phyloP scores from a whole-genome alignment of 2,888 invertebrate genomes.

The Tetragonisca angustula region DNA sequence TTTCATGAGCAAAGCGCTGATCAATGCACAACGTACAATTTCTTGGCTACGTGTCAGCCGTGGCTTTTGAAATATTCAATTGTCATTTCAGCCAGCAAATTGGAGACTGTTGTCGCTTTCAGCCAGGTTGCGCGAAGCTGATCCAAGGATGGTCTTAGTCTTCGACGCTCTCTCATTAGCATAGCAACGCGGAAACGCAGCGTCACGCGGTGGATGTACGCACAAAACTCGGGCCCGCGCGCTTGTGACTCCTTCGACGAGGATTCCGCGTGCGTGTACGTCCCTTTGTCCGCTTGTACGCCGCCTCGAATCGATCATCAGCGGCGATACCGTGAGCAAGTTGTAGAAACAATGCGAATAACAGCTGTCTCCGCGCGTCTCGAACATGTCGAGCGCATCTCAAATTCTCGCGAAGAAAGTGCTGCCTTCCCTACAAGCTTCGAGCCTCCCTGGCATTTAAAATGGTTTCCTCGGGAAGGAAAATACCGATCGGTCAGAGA shows the following conservation, averaged over 20 bases:
- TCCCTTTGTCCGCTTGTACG: slow-evolving; percentile 2
- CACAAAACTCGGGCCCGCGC: slow-evolving; percentile 61
- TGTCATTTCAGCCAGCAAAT: slow-evolving; percentile 22
- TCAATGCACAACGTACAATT: no score
- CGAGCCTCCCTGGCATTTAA: slow-evolving; percentile 2
- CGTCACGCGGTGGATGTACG: slow-evolving; percentile 59
- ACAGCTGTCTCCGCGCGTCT: slow-evolving; percentile 45
- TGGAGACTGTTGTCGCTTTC: slow-evolving; percentile 26
- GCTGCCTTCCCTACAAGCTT: neutral
- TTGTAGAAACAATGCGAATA: slow-evolving; percentile 57
- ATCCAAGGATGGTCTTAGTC: slow-evolving; percentile 63
- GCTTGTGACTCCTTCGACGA: slow-evolving; percentile 30
- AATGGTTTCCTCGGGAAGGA: neutral
- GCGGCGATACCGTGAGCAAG: slow-evolving; percentile 55
- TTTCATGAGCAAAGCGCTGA: no score
- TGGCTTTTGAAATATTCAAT: neutral
- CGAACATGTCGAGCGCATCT: slow-evolving; percentile 39
- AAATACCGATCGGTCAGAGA: neutral
- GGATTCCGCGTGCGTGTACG: slow-evolving; percentile 19
- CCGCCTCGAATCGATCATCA: slow-evolving; percentile 55
- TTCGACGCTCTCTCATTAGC: slow-evolving; percentile 74
- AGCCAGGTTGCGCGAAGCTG: neutral
- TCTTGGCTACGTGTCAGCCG: neutral
- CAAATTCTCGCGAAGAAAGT: slow-evolving; percentile 45
- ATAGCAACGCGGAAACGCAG: slow-evolving; percentile 75